These are phyloP conservation scores for Phoenoteleia sp. DNA, from an alignment of 2,888 invertebrate genomes.

Conservation along the genomic window DNA sequence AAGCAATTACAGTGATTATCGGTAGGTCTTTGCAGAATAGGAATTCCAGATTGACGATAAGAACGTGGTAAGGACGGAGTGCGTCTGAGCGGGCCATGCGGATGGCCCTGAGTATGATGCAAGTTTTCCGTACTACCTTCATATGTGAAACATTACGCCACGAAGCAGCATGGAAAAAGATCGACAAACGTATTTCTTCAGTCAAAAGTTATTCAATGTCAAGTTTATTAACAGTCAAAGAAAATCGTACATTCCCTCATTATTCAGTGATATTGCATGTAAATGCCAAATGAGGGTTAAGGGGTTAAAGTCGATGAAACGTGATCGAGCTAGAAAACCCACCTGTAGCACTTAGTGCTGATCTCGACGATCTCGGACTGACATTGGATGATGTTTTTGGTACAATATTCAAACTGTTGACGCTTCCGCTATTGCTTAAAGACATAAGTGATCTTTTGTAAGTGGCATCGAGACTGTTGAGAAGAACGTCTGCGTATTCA, in stretches of 20 bases:
- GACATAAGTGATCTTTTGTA: constrained; percentile 91
- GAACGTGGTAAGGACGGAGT: constrained; percentile 89
- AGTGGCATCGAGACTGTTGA: constrained; percentile 93
- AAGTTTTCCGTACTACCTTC: constrained; percentile 89
- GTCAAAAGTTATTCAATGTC: constrained; percentile 40
- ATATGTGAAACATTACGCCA: constrained; percentile 81
- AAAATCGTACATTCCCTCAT: constrained; percentile 20
- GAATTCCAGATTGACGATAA: constrained; percentile 89
- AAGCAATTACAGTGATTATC: constrained; percentile 85
- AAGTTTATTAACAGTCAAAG: background rate
- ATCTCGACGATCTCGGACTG: constrained; percentile 85
- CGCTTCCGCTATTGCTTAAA: constrained; percentile 88
- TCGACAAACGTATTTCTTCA: constrained; percentile 64
- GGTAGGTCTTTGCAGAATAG: constrained; percentile 87
- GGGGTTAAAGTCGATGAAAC: background rate
- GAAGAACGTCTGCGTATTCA: constrained; percentile 94
- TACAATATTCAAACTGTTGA: constrained; percentile 87
- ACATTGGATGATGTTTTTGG: constrained; percentile 85
- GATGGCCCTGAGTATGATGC: constrained; percentile 84
- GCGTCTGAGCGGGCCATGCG: constrained; percentile 87
- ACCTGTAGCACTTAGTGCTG: constrained; percentile 87
- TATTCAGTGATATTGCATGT: constrained; percentile 34
- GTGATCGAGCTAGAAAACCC: constrained; percentile 56
- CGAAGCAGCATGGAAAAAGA: constrained; percentile 84
- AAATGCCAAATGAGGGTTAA: constrained; percentile 30